Evolutionary conservation across 2,113 vertebrate species (phyloP).

Genomic region (Castor canadensis): DNA sequence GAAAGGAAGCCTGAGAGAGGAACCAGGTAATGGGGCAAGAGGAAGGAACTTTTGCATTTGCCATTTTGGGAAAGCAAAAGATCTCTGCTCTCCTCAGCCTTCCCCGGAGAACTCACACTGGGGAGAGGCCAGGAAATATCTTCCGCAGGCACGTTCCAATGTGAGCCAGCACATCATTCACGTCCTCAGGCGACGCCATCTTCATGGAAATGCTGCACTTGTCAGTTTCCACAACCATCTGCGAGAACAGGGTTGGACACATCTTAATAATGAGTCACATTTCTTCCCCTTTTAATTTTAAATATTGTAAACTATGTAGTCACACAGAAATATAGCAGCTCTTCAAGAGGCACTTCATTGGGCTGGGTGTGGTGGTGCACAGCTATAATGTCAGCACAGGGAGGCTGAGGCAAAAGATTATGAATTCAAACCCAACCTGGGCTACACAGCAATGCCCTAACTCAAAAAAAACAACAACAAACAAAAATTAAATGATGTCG

Average conservation of each 20-base stretch:
- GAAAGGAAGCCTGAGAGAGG: no score
- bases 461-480: neutral
- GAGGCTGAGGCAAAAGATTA: no score
- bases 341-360: neutral
- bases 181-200: conserved; percentile 92
- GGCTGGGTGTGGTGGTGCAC: no score
- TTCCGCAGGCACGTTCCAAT: conserved; percentile 93
- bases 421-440: no score
- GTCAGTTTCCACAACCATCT: conserved; percentile 95
- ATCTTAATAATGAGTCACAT: neutral
- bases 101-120: conserved; percentile 87
- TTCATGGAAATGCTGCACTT: conserved; percentile 92
- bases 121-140: conserved; percentile 94
- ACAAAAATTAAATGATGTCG: no score
- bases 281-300: neutral
- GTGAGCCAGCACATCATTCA: conserved; percentile 93
- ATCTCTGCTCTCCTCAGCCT: neutral
- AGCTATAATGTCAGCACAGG: no score
- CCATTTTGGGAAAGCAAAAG: neutral
- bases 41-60: no score
- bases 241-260: conserved; percentile 61
- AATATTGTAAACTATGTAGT: neutral
- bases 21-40: neutral
- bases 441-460: no score
- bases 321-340: neutral